phyloP scores from a whole-genome alignment of 2,113 vertebrate genomes.

The Aleadryas rufinucha region DNA sequence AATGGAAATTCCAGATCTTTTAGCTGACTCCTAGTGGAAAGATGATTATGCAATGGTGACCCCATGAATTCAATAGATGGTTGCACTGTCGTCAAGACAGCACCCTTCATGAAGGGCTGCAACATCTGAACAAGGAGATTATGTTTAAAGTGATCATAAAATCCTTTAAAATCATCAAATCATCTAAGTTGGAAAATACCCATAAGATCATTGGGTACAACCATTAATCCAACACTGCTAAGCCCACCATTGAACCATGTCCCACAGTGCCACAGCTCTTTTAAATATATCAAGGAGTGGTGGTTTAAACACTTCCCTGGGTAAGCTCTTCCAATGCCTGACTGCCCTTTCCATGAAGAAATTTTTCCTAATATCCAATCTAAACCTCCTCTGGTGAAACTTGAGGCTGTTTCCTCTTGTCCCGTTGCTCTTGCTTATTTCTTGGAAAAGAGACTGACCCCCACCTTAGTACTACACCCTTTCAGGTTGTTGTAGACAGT shows the following conservation, averaged over 20 bases:
- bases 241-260: neutral
- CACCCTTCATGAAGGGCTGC: rapidly evolving
- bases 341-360: neutral
- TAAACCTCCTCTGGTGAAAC: neutral
- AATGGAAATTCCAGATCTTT: neutral
- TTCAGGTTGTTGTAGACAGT: neutral
- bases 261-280: neutral
- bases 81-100: neutral
- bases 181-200: neutral
- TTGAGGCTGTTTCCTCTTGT: neutral
- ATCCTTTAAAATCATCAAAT: neutral
- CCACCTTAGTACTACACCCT: neutral
- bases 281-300: neutral
- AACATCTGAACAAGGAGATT: neutral
- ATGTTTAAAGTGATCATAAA: neutral
- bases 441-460: neutral
- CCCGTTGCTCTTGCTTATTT: neutral
- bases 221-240: neutral
- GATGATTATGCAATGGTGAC: neutral
- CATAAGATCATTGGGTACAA: neutral
- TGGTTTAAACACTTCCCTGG: neutral
- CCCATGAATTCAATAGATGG: neutral
- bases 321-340: rapidly evolving
- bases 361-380: neutral
- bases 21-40: neutral